Evolutionary conservation across 2,113 vertebrate species (phyloP).

Genomic region (Caranx melampygus): DNA sequence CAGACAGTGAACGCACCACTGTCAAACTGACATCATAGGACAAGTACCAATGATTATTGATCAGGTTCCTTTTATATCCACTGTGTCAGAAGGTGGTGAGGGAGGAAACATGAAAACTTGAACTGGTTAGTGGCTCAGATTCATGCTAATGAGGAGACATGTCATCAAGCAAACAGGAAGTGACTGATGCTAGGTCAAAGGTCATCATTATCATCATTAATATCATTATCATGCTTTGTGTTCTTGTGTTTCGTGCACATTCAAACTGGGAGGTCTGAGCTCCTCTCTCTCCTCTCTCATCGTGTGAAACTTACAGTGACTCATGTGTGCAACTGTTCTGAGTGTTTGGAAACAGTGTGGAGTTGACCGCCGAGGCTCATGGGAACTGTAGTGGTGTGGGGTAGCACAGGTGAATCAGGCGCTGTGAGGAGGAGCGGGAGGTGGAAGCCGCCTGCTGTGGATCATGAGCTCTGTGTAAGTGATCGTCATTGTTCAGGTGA

Average conservation of each 20-base stretch:
- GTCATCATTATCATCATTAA: too few species aligned
- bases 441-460: background rate
- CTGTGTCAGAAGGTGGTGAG: background rate
- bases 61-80: too few species aligned
- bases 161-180: too few species aligned
- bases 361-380: slow-evolving; percentile 16
- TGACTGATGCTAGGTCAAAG: accelerated
- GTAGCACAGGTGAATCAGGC: too few species aligned
- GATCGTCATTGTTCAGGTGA: slow-evolving; percentile 22
- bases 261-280: background rate
- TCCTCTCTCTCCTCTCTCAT: background rate
- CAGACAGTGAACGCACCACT: background rate
- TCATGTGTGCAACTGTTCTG: background rate
- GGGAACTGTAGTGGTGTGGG: slow-evolving; percentile 8
- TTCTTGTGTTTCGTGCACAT: background rate
- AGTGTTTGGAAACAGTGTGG: too few species aligned
- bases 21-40: accelerated
- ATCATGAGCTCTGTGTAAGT: background rate
- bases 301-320: background rate
- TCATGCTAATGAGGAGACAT: background rate
- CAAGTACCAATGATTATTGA: too few species aligned
- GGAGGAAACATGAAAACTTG: background rate
- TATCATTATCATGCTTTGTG: background rate
- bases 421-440: too few species aligned
- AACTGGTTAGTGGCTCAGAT: background rate